These are phyloP conservation scores for Leucoma salicis DNA, from an alignment of 2,888 invertebrate species.

Conservation along the genomic window DNA sequence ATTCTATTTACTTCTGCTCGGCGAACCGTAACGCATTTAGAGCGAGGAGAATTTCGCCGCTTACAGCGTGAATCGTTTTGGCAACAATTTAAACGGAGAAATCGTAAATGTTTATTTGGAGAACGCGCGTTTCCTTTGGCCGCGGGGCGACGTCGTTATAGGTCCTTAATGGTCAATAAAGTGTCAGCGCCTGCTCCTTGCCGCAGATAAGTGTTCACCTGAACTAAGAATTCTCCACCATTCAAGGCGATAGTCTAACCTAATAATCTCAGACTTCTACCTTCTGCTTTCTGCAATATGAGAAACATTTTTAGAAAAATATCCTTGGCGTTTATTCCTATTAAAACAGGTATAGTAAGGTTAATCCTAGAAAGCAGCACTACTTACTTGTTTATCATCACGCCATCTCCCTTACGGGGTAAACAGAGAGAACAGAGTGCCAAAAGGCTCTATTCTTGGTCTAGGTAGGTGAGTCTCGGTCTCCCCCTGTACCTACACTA, in stretches of 20 bases:
- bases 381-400: too few species aligned
- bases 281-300: conserved; percentile 2
- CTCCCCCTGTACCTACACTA: too few species aligned
- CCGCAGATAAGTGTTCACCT: conserved; percentile 65
- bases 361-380: too few species aligned
- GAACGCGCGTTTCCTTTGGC: conserved; percentile 58
- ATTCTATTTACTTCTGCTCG: conserved; percentile 74
- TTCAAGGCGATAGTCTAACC: conserved; percentile 15
- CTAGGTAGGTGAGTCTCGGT: too few species aligned
- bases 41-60: conserved; percentile 55
- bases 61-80: conserved; percentile 68
- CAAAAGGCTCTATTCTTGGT: too few species aligned
- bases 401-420: too few species aligned
- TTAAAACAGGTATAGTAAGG: too few species aligned
- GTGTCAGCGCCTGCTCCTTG: conserved; percentile 64
- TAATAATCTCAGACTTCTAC: conserved; percentile 17
- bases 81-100: conserved; percentile 73
- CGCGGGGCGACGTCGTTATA: conserved; percentile 69
- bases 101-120: conserved; percentile 79
- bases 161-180: conserved; percentile 78
- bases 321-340: not conserved
- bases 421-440: too few species aligned
- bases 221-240: conserved; percentile 41
- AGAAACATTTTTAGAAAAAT: conserved; percentile 2
- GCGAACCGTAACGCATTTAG: conserved; percentile 71